These are phyloP conservation scores for Holcopasites calliopsidis DNA, from an alignment of 1,140 invertebrate genomes.

Conservation along the genomic window DNA sequence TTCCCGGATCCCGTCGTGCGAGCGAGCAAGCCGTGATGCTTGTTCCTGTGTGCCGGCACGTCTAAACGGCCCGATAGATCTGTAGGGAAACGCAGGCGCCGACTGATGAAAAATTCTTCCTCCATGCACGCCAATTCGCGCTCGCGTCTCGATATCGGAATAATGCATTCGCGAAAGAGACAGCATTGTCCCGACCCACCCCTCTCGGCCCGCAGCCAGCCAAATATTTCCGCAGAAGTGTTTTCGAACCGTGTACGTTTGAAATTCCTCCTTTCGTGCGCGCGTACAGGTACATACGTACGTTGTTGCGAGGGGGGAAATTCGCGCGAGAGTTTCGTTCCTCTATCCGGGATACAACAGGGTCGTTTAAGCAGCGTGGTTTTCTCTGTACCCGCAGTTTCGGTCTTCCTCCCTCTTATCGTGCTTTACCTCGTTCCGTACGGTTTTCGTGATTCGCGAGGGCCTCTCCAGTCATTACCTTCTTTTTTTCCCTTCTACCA, in stretches of 20 bases:
- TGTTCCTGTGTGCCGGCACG: neutral
- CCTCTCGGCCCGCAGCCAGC: neutral
- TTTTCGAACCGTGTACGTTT: constrained; percentile 11
- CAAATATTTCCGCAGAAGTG: constrained; percentile 14
- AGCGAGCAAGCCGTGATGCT: too few relatives aligned
- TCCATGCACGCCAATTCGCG: constrained; percentile 36
- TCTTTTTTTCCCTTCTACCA: neutral
- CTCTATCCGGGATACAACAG: neutral
- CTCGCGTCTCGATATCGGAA: constrained; percentile 41
- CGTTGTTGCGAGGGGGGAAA: neutral
- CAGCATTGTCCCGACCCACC: neutral
- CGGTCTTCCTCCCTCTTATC: neutral
- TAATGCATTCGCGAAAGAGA: constrained; percentile 44
- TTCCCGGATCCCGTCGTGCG: constrained; percentile 32
- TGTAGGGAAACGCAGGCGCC: too few relatives aligned
- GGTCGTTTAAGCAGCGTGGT: neutral
- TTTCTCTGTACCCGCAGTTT: too few relatives aligned
- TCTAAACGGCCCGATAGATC: too few relatives aligned
- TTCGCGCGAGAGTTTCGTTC: constrained; percentile 6
- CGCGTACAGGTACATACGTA: neutral
- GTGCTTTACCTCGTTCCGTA: neutral
- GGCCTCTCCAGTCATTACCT: neutral
- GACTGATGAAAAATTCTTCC: constrained; percentile 47
- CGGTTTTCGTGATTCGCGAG: constrained; percentile 15
- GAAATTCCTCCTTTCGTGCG: neutral